Percentiles rank a stretch among this genome's conserved stretches.
Evolutionary conservation across 1,140 invertebrate genomes (phyloP).

Genomic region (Drosophila sproati): DNA sequence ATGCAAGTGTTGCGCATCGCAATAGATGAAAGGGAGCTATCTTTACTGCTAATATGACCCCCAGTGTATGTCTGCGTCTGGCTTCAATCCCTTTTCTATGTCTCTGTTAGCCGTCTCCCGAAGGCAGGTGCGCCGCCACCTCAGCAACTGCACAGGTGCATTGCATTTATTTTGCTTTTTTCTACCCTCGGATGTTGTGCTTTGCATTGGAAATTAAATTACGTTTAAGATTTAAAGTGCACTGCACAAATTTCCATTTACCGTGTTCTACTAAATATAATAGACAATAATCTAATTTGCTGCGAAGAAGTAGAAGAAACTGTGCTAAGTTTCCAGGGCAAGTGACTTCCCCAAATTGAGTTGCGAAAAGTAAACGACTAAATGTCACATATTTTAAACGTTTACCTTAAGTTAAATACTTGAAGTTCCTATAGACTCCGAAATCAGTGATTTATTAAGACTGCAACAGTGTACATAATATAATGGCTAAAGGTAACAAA

Average conservation of each 20-base stretch:
- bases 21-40: conserved; percentile 23
- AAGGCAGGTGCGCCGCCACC: conserved; percentile 8
- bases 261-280: conserved; percentile 50
- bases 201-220: conserved; percentile 70
- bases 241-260: conserved; percentile 35
- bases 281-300: conserved; percentile 57
- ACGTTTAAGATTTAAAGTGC: conserved; percentile 71
- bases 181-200: conserved; percentile 26
- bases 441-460: neutral
- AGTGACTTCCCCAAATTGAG: neutral
- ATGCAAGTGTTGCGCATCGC: conserved; percentile 48
- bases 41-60: conserved; percentile 42
- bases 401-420: neutral
- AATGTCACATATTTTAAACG: neutral
- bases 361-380: neutral
- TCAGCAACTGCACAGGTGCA: conserved; percentile 52
- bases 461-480: neutral
- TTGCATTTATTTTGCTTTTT: conserved; percentile 19
- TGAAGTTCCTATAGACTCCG: neutral
- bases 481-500: neutral
- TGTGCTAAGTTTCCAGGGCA: conserved; percentile 2
- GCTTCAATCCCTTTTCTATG: neutral
- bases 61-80: conserved; percentile 5
- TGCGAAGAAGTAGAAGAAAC: conserved; percentile 5
- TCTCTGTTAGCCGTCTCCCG: conserved; percentile 16